Conservation (phyloP, 1,140 invertebrate species). For the Achatina immaculata region DNA sequence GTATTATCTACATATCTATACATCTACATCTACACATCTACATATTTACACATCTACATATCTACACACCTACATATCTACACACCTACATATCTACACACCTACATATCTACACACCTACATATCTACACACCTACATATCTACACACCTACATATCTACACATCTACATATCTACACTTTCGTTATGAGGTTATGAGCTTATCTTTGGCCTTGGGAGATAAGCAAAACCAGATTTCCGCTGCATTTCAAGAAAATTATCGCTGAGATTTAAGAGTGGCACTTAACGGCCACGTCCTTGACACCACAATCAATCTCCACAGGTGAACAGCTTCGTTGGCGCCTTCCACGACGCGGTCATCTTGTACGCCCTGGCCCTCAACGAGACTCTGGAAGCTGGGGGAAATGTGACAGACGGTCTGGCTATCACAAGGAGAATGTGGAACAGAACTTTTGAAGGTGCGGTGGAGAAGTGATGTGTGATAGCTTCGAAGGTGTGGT, state of each 20-base stretch:
- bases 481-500: too few relatives aligned
- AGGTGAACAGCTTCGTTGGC: background rate
- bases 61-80: conserved; percentile 9
- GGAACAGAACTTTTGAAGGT: conserved; percentile 24
- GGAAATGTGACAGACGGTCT: conserved; percentile 9
- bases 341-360: conserved; percentile 86
- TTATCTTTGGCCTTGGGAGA: too few relatives aligned
- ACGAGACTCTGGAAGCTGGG: background rate
- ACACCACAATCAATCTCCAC: too few relatives aligned
- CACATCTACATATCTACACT: background rate
- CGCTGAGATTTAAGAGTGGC: too few relatives aligned
- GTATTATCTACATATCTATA: background rate
- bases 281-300: too few relatives aligned
- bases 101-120: background rate
- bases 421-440: conserved; percentile 13
- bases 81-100: background rate
- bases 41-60: conserved; percentile 16
- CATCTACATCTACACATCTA: conserved; percentile 5
- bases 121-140: conserved; percentile 9
- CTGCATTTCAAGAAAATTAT: too few relatives aligned
- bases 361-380: conserved; percentile 78
- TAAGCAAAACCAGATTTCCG: too few relatives aligned
- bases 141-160: conserved; percentile 9
- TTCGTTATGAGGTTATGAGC: too few relatives aligned
- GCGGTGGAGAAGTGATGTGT: background rate